Evolutionary conservation across 2,888 invertebrate genomes (phyloP).

Genomic region (Dryobota labecula): DNA sequence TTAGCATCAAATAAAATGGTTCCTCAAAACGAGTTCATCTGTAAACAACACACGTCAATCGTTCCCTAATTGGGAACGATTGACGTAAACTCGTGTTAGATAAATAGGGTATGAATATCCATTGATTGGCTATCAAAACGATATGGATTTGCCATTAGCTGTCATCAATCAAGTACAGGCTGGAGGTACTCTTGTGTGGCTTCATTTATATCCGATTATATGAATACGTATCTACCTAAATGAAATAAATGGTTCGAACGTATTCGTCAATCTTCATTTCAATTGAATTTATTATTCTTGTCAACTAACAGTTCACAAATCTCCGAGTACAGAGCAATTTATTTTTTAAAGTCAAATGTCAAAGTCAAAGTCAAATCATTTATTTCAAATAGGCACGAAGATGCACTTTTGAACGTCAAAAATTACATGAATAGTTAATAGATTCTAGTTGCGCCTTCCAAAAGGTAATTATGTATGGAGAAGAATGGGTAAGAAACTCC

Average conservation of each 20-base stretch:
- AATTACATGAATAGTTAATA: too few relatives aligned
- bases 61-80: slow-evolving; percentile 63
- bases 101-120: slow-evolving; percentile 48
- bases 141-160: slow-evolving; percentile 64
- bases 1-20: slow-evolving; percentile 52
- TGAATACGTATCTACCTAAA: slow-evolving; percentile 6
- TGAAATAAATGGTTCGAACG: background rate
- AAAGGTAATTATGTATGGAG: too few relatives aligned
- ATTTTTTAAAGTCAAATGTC: too few relatives aligned
- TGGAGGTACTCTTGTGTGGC: slow-evolving; percentile 28
- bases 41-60: slow-evolving; percentile 51
- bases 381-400: too few relatives aligned
- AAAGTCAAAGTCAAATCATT: too few relatives aligned
- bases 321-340: too few relatives aligned
- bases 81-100: slow-evolving; percentile 66
- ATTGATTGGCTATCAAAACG: slow-evolving; percentile 54
- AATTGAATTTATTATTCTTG: too few relatives aligned
- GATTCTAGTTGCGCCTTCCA: too few relatives aligned
- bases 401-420: too few relatives aligned
- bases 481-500: too few relatives aligned
- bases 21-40: slow-evolving; percentile 35
- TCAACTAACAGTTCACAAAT: too few relatives aligned
- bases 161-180: slow-evolving; percentile 61
- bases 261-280: background rate
- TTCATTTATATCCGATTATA: background rate